Conservation (phyloP, 2,113 vertebrate genomes). For the Scopus umbretta region DNA sequence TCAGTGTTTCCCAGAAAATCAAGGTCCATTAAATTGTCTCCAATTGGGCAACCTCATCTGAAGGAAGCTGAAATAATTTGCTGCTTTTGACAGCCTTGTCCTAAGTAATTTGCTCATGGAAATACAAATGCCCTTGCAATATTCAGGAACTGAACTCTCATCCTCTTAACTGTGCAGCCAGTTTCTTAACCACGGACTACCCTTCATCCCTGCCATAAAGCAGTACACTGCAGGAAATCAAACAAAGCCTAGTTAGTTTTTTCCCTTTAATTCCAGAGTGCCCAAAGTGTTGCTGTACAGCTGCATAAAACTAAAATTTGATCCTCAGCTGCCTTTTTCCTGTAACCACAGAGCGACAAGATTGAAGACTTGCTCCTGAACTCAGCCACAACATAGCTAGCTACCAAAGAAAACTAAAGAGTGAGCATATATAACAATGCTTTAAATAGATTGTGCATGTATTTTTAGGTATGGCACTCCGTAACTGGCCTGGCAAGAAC, state of each 20-base stretch:
- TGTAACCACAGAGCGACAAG: not conserved
- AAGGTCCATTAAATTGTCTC: not conserved
- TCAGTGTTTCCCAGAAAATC: not conserved
- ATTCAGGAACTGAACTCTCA: not conserved
- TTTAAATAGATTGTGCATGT: not conserved
- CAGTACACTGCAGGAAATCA: constrained; percentile 1
- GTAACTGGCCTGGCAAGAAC: not conserved
- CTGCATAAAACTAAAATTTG: constrained; percentile 1
- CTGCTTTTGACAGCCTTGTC: not conserved
- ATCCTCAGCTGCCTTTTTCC: not conserved
- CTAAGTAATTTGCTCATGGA: not conserved
- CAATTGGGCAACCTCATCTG: not conserved
- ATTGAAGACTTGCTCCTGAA: constrained; percentile 4
- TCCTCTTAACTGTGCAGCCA: not conserved
- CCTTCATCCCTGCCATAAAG: not conserved
- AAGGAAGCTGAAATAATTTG: not conserved
- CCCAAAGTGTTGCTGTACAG: not conserved
- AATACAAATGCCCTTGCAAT: not conserved
- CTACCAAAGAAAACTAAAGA: not conserved
- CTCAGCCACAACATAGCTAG: not conserved
- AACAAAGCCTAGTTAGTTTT: not conserved
- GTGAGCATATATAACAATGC: not conserved
- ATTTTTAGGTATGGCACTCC: not conserved
- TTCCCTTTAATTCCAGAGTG: not conserved
- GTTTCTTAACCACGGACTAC: not conserved